Evolutionary conservation across 2,888 invertebrate genomes (phyloP).

Genomic region (Volucella inanis): DNA sequence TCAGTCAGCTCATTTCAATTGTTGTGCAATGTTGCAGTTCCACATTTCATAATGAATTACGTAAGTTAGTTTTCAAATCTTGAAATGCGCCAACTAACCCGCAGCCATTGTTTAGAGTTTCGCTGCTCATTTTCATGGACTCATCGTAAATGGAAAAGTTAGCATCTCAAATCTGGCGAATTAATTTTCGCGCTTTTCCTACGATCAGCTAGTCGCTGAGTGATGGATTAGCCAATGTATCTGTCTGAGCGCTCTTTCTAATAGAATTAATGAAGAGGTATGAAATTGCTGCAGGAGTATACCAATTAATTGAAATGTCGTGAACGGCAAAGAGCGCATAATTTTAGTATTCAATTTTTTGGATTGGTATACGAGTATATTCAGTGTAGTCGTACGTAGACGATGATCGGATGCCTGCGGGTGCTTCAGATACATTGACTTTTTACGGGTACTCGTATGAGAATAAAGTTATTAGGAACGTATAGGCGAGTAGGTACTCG

Average conservation of each 20-base stretch:
- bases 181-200: conserved; percentile 74
- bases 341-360: conserved; percentile 29
- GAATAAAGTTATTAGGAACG: conserved; percentile 20
- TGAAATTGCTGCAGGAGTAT: conserved; percentile 65
- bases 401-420: background rate
- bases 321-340: conserved; percentile 59
- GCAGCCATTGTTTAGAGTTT: conserved; percentile 54
- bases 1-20: conserved; percentile 47
- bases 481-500: too few relatives aligned
- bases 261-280: conserved; percentile 73
- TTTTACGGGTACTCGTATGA: conserved; percentile 6
- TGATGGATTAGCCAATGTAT: conserved; percentile 46
- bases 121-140: conserved; percentile 27
- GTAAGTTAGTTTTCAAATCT: conserved; percentile 45
- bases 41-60: conserved; percentile 64
- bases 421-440: conserved; percentile 30
- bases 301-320: conserved; percentile 74
- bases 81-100: conserved; percentile 59
- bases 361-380: background rate
- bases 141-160: conserved; percentile 53
- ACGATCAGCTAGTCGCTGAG: conserved; percentile 53
- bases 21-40: conserved; percentile 64
- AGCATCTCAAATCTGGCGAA: conserved; percentile 59
- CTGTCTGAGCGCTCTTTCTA: conserved; percentile 32
- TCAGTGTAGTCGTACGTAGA: background rate